These are phyloP conservation scores for Octonoba sinensis DNA, from an alignment of 2,888 invertebrate genomes.

Conservation along the genomic window DNA sequence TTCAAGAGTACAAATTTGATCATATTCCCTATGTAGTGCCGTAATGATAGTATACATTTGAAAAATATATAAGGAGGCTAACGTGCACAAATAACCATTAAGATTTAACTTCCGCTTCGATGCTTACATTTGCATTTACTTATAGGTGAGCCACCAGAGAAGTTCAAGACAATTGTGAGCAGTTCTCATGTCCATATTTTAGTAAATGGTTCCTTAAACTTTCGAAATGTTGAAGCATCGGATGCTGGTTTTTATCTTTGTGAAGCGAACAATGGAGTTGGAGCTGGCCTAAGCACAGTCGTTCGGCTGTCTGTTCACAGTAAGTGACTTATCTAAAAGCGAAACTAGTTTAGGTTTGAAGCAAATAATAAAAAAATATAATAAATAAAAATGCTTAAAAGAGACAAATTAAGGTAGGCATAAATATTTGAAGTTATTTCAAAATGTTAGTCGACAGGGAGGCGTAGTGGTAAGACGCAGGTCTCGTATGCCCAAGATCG, in stretches of 20 bases:
- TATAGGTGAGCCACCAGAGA: constrained; percentile 59
- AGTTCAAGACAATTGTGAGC: constrained; percentile 66
- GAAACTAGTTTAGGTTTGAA: neutral
- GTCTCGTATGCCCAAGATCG: too few relatives aligned
- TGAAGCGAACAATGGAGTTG: constrained; percentile 67
- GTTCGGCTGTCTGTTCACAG: constrained; percentile 66
- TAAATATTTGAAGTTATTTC: too few relatives aligned
- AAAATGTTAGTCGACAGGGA: too few relatives aligned
- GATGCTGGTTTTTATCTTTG: constrained; percentile 88
- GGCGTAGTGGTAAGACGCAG: too few relatives aligned
- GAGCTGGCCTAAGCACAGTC: constrained; percentile 66
- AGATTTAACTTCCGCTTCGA: too few relatives aligned
- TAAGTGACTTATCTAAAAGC: constrained; percentile 67
- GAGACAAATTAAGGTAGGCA: neutral
- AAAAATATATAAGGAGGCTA: too few relatives aligned
- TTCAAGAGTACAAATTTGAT: too few relatives aligned
- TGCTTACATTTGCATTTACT: neutral
- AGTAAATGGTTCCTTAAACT: constrained; percentile 91
- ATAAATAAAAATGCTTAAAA: too few relatives aligned
- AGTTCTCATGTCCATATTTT: constrained; percentile 80
- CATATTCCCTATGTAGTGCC: too few relatives aligned
- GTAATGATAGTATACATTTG: too few relatives aligned
- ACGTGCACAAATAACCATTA: too few relatives aligned
- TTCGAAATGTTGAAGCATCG: constrained; percentile 91
- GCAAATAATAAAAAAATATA: too few relatives aligned